Evolutionary conservation across 92 coral and sea anemone genomes (phyloP), one percentile per base, ranked within the genome.

Genomic region (Heteractis magnifica): DNA sequence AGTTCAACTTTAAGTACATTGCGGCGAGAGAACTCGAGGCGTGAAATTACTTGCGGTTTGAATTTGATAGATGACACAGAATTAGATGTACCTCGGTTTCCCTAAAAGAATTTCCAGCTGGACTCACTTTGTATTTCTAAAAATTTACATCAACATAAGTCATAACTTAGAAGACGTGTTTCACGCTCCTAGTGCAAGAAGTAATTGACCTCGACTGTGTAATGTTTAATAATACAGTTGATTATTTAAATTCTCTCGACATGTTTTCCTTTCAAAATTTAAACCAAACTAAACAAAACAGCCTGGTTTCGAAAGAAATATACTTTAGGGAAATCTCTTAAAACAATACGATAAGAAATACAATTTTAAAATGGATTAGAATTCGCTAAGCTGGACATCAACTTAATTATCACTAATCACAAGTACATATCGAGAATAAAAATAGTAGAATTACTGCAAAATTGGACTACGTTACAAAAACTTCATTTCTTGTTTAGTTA

Each of bases 381-480:
- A 77, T 64, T 26, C 48, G 56, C 88, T 72, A 60, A 85, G 23
- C 75, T 12, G 48, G 83, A 79, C 83, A 71, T 76, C 76, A 85
- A 77, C 74, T 65, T 85, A 78, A 85, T 85, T 85, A 85, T 78
- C 81, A 72, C 59, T 76, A 85, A 85, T 85, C 78, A 85, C 79
- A 65, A 10, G 19, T n/a, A 49, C 51, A 62, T 81, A 76, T 19
- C 59, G 70, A 52, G 52, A 52, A 51, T 8, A 26, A 52, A 23
- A n/a, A 51, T 1, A 10, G 3, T 52, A 52, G 79, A 41, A 41
- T 55, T 76, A 52, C 59, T 23, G 3, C 12, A 52, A 76, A 76
- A 51, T 5, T 13, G 8, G 55, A 75, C 16, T 6, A 9, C 72
- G 41, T 48, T 26, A 52, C 14, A 14, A 52, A 19, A 76, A 76